These are phyloP conservation scores for Centropristis striata DNA, from an alignment of 2,113 vertebrate genomes.

Conservation along the genomic window DNA sequence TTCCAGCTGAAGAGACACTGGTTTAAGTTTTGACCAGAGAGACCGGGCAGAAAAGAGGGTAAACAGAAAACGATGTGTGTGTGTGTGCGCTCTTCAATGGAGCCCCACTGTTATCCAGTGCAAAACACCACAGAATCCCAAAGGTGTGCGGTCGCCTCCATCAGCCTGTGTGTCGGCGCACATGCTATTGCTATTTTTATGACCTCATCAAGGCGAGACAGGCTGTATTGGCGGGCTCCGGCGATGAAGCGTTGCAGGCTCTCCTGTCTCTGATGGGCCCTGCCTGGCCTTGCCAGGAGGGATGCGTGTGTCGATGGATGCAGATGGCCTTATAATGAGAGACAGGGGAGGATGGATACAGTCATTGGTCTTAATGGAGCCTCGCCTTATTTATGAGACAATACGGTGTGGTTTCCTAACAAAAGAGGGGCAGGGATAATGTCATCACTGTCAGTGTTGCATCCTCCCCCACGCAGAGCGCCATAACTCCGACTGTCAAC, in stretches of 20 bases:
- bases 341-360: slow-evolving; percentile 71
- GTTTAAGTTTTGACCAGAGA: slow-evolving; percentile 58
- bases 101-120: slow-evolving; percentile 5
- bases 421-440: slow-evolving; percentile 75
- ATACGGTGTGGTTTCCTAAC: slow-evolving; percentile 70
- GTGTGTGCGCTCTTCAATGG: not conserved
- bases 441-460: slow-evolving; percentile 75
- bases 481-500: slow-evolving; percentile 64
- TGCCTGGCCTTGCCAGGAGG: slow-evolving; percentile 63
- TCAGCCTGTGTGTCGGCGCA: slow-evolving; percentile 33
- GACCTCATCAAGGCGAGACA: slow-evolving; percentile 66
- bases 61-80: slow-evolving; percentile 46
- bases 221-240: slow-evolving; percentile 32
- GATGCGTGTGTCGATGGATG: slow-evolving; percentile 64
- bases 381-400: slow-evolving; percentile 78
- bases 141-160: slow-evolving; percentile 36
- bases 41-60: slow-evolving; percentile 39
- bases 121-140: slow-evolving; percentile 23
- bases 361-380: slow-evolving; percentile 65
- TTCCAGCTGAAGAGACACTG: slow-evolving; percentile 64
- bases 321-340: slow-evolving; percentile 77
- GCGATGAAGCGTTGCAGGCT: slow-evolving; percentile 52
- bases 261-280: slow-evolving; percentile 41
- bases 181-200: slow-evolving; percentile 53
- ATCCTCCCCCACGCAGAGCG: slow-evolving; percentile 19